Evolutionary conservation across 2,888 invertebrate genomes (phyloP), one percentile per base, ranked within the genome.

Genomic region (Clitarchus hookeri): DNA sequence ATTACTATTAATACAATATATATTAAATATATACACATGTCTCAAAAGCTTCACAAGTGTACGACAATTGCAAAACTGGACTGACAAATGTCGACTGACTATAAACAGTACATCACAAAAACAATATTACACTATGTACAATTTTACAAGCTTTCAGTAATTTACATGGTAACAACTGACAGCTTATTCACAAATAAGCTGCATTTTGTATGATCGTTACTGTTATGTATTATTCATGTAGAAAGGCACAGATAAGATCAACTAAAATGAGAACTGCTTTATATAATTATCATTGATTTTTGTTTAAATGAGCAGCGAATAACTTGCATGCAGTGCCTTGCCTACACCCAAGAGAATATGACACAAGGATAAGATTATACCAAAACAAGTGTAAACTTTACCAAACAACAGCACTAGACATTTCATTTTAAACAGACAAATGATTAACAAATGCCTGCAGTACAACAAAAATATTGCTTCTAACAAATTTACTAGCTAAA

Each of bases 121-220:
- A 26, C 27, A 82, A 82, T 23, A 23, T 82, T 82, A 44, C 27
- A 82, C 27, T 44, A 82, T 23, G 82, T 82, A 82, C 82, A 82
- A 82, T 36, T 36, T 82, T 82, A 82, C n/a, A 65, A 82, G 44
- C 82, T 16, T 82, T 82, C 44, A 19, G 13, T 82, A 82, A 82
- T 82, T 82, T 82, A 82, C 82, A 82, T 82, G 82, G 82, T 82
- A 82, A 82, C 82, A 82, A 19, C n/a, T n/a, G 65, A 19, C 65
- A 19, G n/a, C 65, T n/a, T 48, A 13, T 16, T 48, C 48, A 48
- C 16, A 13, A 79, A 79, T 79, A n/a, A 23, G 82, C 27, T 36
- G 44, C 44, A 82, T 2, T 23, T 36, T 13, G 82, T 11, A 23
- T 23, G 19, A 82, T 8, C 36, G 27, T 79, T 79, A 26, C 79